phyloP scores from a whole-genome alignment of 2,797 vertebrate genomes.

The Spea hammondii region DNA sequence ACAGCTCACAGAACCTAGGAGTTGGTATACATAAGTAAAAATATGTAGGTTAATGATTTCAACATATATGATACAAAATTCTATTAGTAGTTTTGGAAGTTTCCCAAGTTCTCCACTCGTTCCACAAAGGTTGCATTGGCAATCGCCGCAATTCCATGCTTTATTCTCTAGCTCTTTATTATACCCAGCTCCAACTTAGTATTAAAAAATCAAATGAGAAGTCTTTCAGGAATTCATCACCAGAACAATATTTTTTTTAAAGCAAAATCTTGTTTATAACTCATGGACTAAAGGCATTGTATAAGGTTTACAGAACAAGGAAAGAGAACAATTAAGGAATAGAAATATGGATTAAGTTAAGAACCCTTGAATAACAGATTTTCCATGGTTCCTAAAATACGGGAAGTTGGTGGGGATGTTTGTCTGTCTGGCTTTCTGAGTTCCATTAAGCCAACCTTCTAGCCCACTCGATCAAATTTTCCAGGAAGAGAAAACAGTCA shows the following conservation, averaged over 20 bases:
- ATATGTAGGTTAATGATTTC: too few species aligned
- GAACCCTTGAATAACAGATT: constrained; percentile 45
- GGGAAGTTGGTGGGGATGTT: constrained; percentile 47
- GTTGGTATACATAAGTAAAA: too few species aligned
- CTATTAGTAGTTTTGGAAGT: too few species aligned
- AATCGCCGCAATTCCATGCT: too few species aligned
- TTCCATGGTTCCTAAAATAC: constrained; percentile 45
- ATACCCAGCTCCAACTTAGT: too few species aligned
- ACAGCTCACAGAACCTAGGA: too few species aligned
- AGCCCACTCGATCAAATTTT: constrained; percentile 52
- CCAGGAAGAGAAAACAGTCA: constrained; percentile 47
- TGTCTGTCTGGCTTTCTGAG: constrained; percentile 46
- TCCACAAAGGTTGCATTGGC: too few species aligned
- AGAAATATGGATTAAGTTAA: constrained; percentile 52
- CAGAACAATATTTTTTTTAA: background rate
- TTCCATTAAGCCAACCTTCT: constrained; percentile 46
- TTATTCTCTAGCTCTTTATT: too few species aligned
- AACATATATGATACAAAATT: too few species aligned
- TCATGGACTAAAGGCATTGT: constrained; percentile 34
- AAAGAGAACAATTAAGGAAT: constrained; percentile 38
- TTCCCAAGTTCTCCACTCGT: too few species aligned
- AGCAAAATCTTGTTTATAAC: constrained; percentile 10
- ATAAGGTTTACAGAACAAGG: constrained; percentile 29
- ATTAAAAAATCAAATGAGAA: too few species aligned
- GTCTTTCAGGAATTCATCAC: too few species aligned